Percentiles rank a stretch among this genome's conserved stretches.
Evolutionary conservation across 2,888 invertebrate genomes (phyloP).

Genomic region (Hemistola chrysoprasaria): DNA sequence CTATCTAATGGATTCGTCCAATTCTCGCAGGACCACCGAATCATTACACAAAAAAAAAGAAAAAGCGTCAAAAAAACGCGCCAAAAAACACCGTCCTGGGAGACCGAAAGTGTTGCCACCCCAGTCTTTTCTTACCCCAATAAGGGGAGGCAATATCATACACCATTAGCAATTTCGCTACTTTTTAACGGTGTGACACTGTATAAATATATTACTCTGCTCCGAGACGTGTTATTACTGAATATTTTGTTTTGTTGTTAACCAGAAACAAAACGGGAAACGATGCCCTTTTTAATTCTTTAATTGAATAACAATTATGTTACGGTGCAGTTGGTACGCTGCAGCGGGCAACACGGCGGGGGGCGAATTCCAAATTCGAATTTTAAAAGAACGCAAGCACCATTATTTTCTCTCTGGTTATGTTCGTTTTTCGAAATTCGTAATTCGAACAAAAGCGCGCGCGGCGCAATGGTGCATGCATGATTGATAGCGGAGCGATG

Average conservation of each 20-base stretch:
- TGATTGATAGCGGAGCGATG: slow-evolving; percentile 77
- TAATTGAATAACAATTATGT: slow-evolving; percentile 67
- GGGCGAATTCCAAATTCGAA: slow-evolving; percentile 52
- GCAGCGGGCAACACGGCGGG: slow-evolving; percentile 55
- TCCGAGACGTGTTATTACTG: slow-evolving; percentile 7
- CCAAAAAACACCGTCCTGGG: slow-evolving; percentile 73
- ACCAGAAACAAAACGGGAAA: slow-evolving; percentile 12
- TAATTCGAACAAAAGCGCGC: slow-evolving; percentile 78
- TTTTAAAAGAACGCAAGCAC: slow-evolving; percentile 67
- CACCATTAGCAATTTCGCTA: slow-evolving; percentile 82
- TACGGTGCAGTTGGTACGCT: slow-evolving; percentile 39
- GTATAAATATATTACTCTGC: slow-evolving; percentile 55
- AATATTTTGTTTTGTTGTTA: slow-evolving; percentile 7
- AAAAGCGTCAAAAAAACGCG: slow-evolving; percentile 50
- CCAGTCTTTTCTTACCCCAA: slow-evolving; percentile 75
- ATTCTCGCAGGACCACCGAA: slow-evolving; percentile 76
- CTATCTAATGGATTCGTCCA: slow-evolving; percentile 80
- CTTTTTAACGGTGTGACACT: slow-evolving; percentile 81
- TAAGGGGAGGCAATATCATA: slow-evolving; percentile 83
- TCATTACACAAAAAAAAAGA: slow-evolving; percentile 76
- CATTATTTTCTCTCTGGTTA: slow-evolving; percentile 66
- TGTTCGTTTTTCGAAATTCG: slow-evolving; percentile 77
- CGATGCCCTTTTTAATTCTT: slow-evolving; percentile 24
- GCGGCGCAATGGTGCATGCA: slow-evolving; percentile 78
- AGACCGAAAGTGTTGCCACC: slow-evolving; percentile 78